Base-by-base conservation (phyloP, 1,140 invertebrate species). In the Meteorus sp. region DNA sequence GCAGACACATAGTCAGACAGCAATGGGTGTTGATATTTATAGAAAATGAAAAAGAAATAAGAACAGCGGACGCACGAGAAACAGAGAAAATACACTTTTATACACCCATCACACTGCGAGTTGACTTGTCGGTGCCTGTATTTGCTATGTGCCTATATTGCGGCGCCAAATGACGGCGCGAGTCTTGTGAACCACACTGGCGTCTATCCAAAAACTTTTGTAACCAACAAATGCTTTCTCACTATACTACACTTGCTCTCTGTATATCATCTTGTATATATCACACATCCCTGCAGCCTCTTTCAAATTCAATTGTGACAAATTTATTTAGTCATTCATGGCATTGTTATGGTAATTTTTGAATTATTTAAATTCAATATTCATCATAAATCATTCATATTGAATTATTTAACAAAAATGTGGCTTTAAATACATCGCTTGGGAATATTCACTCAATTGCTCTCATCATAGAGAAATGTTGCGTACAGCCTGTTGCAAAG, bases 1-100 rank as follows among this genome's bases (percentile, higher is more conserved):
- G 63, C 67, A 71, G 66, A 71, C 63, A 64, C 61, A 63, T 61
- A 66, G 70, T 63, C 67, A 70, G 69, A 71, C 68, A 35, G 59
- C 33, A 17, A 45, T 29, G 17, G 41, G n/a, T n/a, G n/a, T n/a
- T n/a, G n/a, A 56, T 70, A 70, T 70, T 69, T 66, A 70, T 70
- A 70, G 56, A 25, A 19, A 51, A 7, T 19, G 15, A 35, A 37
- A 39, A 55, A 27, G 19, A 48, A 7, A 35, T 2, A 13, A n/a
- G 20, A 45, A 3, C 23, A n/a, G n/a, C n/a, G n/a, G n/a, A n/a
- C n/a, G n/a, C n/a, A n/a, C n/a, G 23, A 43, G 22, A 45, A 9
- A 45, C 13, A 11, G 20, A 3, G 25, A 22, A 45, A 11, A 23
- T 11, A 45, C 25, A 20, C 25, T n/a, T n/a, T n/a, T n/a, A n/a